Percentiles rank a stretch among this genome's conserved stretches.
Evolutionary conservation across 1,140 invertebrate genomes (phyloP).

Genomic region (Goniozus legneri): DNA sequence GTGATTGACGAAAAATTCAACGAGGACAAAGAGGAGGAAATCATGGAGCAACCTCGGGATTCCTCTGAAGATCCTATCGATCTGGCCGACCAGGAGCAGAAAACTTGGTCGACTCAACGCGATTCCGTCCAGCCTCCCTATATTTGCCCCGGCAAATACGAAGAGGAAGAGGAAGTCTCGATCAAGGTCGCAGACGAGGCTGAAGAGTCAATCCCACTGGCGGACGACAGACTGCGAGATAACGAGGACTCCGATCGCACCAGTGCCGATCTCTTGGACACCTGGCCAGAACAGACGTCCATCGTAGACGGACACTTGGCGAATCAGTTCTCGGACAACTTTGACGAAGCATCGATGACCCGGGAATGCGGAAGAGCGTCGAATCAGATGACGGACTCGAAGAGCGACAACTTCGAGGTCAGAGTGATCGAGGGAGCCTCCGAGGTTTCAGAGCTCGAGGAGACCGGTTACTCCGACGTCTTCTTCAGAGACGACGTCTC

Average conservation of each 20-base stretch:
- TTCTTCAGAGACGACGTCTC: no score
- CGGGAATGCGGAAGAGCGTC: background rate
- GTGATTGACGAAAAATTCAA: slow-evolving; percentile 7
- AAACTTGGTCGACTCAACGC: background rate
- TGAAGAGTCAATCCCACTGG: background rate
- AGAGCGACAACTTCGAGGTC: no score
- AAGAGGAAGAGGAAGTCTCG: slow-evolving; percentile 14
- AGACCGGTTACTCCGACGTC: no score
- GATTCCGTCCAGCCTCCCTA: background rate
- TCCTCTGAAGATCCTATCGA: background rate
- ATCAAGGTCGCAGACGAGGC: background rate
- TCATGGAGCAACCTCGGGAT: no score
- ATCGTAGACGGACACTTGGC: slow-evolving; percentile 1
- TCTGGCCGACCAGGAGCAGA: background rate
- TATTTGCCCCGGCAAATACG: slow-evolving; percentile 14
- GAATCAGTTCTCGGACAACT: slow-evolving; percentile 24
- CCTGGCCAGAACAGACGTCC: slow-evolving; percentile 1
- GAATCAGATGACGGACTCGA: background rate
- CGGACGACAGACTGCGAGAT: background rate
- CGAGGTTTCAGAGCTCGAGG: background rate
- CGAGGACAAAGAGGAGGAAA: slow-evolving; percentile 6
- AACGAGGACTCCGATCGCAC: background rate
- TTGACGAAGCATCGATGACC: slow-evolving; percentile 4
- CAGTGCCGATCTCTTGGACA: background rate
- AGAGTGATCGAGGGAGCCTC: no score